Base-by-base conservation (phyloP, 2,888 invertebrate species). In the Geotrupes spiniger region DNA sequence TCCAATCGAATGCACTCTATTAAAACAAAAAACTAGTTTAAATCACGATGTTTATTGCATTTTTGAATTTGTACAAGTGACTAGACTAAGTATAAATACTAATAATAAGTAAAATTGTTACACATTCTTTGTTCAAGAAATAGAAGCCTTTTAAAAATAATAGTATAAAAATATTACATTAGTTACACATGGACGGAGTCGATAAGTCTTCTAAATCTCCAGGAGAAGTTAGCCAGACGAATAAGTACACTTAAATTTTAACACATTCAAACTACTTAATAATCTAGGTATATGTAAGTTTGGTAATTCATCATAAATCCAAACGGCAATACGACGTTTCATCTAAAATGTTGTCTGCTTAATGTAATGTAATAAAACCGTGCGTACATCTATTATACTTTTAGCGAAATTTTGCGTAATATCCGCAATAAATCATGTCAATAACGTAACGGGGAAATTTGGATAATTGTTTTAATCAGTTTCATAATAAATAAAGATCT, bases 221-320 rank as follows among this genome's bases (percentile, higher is more conserved):
- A 29, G 10, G 9, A 10, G 29, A 29, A 29, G 29, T 29, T 29
- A 29, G 29, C 4, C 29, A 33, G 33, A 33, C 2, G n/a, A 33
- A 33, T 33, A 33, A 33, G 11, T 33, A 33, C 33, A 33, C 33
- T 33, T 33, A 33, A 33, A 33, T 12, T 33, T 14, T 15, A 33
- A 33, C 33, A 15, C 10, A 14, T n/a, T n/a, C n/a, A n/a, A 33
- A 12, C 10, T 33, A 33, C 12, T 33, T 33, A 33, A 14, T 33
- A 33, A 11, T 29, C n/a, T n/a, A n/a, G n/a, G n/a, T n/a, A n/a
- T n/a, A n/a, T n/a, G n/a, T n/a, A n/a, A n/a, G n/a, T n/a, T n/a
- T n/a, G n/a, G n/a, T n/a, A n/a, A n/a, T n/a, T n/a, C n/a, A n/a
- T n/a, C n/a, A n/a, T n/a, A n/a, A n/a, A n/a, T n/a, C n/a, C n/a